Evolutionary conservation across 2,888 invertebrate species (phyloP).

Genomic region (Sminthurides aquaticus): DNA sequence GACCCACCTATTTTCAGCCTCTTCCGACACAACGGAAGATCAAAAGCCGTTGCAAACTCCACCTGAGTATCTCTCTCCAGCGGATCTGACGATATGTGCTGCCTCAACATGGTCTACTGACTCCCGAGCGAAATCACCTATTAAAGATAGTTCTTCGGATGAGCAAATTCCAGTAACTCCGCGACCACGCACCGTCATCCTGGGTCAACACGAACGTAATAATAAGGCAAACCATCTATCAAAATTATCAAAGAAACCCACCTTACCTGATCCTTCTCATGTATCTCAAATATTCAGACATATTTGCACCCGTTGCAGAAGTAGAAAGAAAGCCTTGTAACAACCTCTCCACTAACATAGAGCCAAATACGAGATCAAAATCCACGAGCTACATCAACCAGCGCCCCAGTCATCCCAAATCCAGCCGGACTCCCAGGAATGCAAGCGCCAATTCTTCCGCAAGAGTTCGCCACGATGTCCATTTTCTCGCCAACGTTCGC

Average conservation of each 20-base stretch:
- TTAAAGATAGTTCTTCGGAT: neutral
- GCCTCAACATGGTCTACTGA: constrained; percentile 6
- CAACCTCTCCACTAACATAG: no score
- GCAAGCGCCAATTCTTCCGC: no score
- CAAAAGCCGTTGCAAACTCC: neutral
- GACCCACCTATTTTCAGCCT: no score
- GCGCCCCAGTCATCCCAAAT: neutral
- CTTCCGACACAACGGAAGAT: no score
- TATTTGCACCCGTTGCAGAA: neutral
- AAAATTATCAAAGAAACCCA: neutral
- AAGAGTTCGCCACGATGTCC: neutral
- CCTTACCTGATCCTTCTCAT: neutral
- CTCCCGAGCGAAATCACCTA: constrained; percentile 3
- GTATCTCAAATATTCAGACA: neutral
- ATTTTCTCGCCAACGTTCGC: constrained; percentile 6
- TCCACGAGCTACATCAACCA: neutral
- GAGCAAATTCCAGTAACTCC: neutral
- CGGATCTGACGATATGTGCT: constrained; percentile 14
- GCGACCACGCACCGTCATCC: constrained; percentile 14
- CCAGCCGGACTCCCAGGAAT: neutral
- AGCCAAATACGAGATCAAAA: neutral
- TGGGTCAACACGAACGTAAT: constrained; percentile 11
- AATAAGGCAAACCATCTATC: no score
- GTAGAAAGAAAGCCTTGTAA: no score
- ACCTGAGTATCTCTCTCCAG: constrained; percentile 5